Percentiles rank a stretch among this genome's conserved stretches.
Conservation (phyloP, 2,113 vertebrate genomes). For the Oenanthe melanoleuca region DNA sequence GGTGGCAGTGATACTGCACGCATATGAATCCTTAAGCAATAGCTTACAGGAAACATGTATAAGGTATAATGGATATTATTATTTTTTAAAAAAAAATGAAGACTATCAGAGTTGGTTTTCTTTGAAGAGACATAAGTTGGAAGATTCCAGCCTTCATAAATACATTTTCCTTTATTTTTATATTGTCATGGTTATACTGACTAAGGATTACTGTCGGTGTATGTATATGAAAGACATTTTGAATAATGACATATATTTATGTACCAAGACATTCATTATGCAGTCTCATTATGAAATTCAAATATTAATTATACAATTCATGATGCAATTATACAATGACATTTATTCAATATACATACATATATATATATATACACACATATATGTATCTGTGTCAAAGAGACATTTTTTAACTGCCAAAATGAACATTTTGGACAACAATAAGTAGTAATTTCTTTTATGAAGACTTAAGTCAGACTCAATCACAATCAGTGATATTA, state of each 20-base stretch:
- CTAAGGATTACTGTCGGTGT: neutral
- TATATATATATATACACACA: neutral
- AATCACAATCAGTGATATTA: neutral
- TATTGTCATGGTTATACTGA: neutral
- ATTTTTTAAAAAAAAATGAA: neutral
- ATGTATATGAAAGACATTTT: neutral
- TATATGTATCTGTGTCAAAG: neutral
- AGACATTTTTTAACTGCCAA: neutral
- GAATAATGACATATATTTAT: neutral
- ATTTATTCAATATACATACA: neutral
- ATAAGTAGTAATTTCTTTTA: neutral
- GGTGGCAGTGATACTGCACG: neutral
- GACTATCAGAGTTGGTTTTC: neutral
- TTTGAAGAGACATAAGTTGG: neutral
- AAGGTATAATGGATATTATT: neutral
- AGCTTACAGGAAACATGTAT: neutral
- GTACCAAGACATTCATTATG: neutral
- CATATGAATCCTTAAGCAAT: neutral
- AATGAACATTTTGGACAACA: neutral
- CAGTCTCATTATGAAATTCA: conserved; percentile 6
- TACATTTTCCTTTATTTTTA: neutral
- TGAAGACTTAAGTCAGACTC: neutral
- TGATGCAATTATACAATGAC: neutral
- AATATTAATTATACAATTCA: neutral
- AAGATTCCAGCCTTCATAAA: neutral